A percentile compares a stretch with the other conserved stretches of the same genome.
Evolutionary conservation across 2,888 invertebrate species (phyloP).

Genomic region (Selenia dentaria): DNA sequence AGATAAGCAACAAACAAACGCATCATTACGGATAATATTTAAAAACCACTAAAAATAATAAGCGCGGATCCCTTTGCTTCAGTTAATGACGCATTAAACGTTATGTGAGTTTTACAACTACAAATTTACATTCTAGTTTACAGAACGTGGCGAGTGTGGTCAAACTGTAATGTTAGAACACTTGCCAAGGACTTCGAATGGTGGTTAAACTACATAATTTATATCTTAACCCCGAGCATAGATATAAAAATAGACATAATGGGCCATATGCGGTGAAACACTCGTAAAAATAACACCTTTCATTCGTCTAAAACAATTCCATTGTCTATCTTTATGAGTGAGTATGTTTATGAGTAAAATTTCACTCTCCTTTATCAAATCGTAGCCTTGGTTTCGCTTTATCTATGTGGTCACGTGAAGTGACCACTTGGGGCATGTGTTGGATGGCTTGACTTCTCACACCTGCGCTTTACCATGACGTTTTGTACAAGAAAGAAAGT

Average conservation of each 20-base stretch:
- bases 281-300: conserved; percentile 64
- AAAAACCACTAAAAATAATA: neutral
- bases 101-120: neutral
- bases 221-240: too few species aligned
- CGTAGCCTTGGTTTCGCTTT: neutral
- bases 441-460: too few species aligned
- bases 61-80: neutral
- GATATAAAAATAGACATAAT: too few species aligned
- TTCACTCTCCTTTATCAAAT: conserved; percentile 44
- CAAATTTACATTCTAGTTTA: conserved; percentile 2
- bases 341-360: conserved; percentile 52
- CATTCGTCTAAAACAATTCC: conserved; percentile 51
- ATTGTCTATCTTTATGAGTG: conserved; percentile 67
- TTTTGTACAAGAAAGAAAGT: too few species aligned
- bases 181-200: conserved; percentile 37
- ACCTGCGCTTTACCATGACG: too few species aligned
- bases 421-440: neutral
- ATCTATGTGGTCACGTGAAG: conserved; percentile 5
- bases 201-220: too few species aligned
- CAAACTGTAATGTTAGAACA: conserved; percentile 25
- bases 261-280: conserved; percentile 45
- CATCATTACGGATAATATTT: too few species aligned
- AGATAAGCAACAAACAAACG: too few species aligned
- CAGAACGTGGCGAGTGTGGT: conserved; percentile 3
- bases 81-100: neutral